Base-by-base conservation (phyloP, 2,888 invertebrate genomes). In the Archips crataeganus region DNA sequence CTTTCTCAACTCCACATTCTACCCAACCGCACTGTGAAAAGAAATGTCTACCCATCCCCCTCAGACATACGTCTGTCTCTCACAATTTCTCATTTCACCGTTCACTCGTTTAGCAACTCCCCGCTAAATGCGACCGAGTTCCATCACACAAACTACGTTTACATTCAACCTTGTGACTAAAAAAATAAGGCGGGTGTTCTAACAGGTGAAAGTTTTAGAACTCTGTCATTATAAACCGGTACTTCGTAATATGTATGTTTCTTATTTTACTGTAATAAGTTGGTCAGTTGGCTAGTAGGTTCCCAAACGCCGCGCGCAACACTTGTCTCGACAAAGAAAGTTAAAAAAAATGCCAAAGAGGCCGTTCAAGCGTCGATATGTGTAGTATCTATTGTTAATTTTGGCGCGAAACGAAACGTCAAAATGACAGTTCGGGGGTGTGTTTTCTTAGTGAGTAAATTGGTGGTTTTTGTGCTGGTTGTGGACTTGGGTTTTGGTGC, bases 71-170 rank as follows among this genome's bases (percentile, higher is more conserved):
- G 82, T 82, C 87, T 83, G 83, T 94, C 92, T 90, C 89, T 86
- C 88, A 90, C 91, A 92, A 93, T 94, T 94, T 93, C 93, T 92
- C 92, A 92, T 94, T 94, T 94, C 94, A 93, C 94, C 94, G 94
- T 92, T 94, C 94, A 93, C 94, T 93, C 90, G 94, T 91, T 94
- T 94, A 94, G 93, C 94, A 81, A 92, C 87, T 91, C 78, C 71
- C 70, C 74, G 76, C 77, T 86, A 80, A 89, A 73, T 85, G 74
- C 80, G 87, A 90, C 87, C 80, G 79, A 85, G 93, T 91, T 85
- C 85, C 79, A 82, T 68, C 75, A 64, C 32, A 75, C 54, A 71
- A 69, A 64, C 6, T 47, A n/a, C 10, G 13, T 77, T 49, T 74
- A 73, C 75, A 66, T 68, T 75, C 39, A 66, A 78, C 78, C 73